Conservation (phyloP, 2,888 invertebrate species). For the Sinopyrophorus schimmeli region DNA sequence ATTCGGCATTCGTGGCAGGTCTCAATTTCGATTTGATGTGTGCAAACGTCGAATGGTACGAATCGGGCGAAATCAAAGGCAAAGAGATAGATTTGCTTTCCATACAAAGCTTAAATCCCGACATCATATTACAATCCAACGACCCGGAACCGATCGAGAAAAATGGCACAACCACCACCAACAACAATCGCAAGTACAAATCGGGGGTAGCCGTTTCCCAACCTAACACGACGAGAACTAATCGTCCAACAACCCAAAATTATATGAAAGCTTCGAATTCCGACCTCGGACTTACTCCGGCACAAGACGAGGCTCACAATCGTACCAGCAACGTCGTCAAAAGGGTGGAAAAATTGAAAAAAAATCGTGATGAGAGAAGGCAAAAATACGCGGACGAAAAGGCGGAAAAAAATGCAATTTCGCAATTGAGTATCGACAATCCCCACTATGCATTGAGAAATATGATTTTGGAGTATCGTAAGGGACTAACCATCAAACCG, state of each 20-base stretch:
- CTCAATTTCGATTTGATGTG: conserved; percentile 84
- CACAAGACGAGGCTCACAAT: conserved; percentile 38
- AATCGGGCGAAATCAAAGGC: conserved; percentile 98
- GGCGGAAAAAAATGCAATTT: conserved; percentile 88
- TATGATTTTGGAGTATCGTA: conserved; percentile 89
- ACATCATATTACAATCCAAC: neutral
- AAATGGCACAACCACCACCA: neutral
- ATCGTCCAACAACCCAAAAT: neutral
- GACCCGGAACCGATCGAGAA: neutral
- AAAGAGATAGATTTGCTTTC: conserved; percentile 96
- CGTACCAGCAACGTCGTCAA: conserved; percentile 88
- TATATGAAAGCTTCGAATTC: conserved; percentile 42
- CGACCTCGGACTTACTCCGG: no score
- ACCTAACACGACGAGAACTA: neutral
- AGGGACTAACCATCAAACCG: conserved; percentile 52
- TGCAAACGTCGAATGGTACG: conserved; percentile 99
- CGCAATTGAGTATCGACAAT: conserved; percentile 94
- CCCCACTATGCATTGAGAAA: conserved; percentile 97
- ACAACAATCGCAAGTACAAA: neutral
- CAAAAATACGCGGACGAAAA: conserved; percentile 90
- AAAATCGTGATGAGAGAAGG: conserved; percentile 92
- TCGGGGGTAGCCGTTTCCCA: neutral
- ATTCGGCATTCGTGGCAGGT: conserved; percentile 93
- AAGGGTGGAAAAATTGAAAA: conserved; percentile 94
- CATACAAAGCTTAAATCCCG: conserved; percentile 83